Conservation (phyloP, 2,797 vertebrate genomes). For the Meriones psammophilus region DNA sequence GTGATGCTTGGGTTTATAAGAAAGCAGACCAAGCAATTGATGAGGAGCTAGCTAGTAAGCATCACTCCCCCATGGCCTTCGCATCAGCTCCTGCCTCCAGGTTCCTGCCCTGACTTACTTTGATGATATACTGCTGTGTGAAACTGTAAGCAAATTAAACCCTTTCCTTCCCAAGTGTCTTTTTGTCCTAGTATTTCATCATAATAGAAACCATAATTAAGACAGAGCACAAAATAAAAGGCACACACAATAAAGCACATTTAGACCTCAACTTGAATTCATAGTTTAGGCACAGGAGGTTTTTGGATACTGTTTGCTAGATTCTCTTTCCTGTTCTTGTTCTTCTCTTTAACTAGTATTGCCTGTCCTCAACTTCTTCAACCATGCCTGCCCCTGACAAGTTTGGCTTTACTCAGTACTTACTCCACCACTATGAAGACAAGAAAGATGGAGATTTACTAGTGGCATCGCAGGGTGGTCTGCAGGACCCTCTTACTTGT, state of each 20-base stretch:
- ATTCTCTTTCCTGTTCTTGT: background rate
- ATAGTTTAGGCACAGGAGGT: background rate
- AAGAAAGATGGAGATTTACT: background rate
- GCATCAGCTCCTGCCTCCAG: background rate
- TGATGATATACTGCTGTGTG: background rate
- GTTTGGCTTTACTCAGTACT: background rate
- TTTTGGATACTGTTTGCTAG: background rate
- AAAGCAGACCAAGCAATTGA: background rate
- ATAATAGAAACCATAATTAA: background rate
- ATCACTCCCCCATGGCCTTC: background rate
- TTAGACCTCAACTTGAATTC: rapidly evolving
- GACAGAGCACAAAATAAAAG: background rate
- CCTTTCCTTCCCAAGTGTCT: background rate
- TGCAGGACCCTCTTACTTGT: background rate
- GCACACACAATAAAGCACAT: background rate
- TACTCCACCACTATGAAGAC: background rate
- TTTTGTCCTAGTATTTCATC: background rate
- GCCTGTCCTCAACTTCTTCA: background rate
- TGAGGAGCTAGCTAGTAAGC: background rate
- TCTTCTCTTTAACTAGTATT: background rate
- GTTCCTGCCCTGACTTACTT: background rate
- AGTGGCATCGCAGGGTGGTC: background rate
- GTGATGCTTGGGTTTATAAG: background rate
- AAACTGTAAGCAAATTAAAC: background rate
- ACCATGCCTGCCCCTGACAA: background rate